These are phyloP conservation scores for Orientallactaga sibirica DNA, from an alignment of 2,797 vertebrate genomes.

Conservation along the genomic window DNA sequence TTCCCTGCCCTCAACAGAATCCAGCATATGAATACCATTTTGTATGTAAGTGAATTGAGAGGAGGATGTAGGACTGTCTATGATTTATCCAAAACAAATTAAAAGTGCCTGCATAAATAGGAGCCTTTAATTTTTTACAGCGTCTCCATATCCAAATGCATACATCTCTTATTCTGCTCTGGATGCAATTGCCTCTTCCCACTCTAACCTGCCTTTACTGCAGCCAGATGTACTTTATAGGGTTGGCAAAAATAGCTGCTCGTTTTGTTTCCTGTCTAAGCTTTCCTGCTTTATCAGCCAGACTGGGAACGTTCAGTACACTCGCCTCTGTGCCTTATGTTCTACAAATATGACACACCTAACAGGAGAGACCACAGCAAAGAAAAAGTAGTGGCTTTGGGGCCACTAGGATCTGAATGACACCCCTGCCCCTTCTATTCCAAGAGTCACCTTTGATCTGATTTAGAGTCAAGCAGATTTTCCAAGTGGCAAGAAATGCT, in stretches of 20 bases:
- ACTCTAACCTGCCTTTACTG: neutral
- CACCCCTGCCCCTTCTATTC: neutral
- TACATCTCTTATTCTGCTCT: neutral
- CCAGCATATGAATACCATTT: neutral
- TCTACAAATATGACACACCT: neutral
- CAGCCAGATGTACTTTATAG: neutral
- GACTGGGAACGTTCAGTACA: neutral
- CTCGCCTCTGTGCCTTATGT: neutral
- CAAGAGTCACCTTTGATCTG: constrained; percentile 60
- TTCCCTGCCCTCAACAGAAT: neutral
- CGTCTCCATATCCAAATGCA: neutral
- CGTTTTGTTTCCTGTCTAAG: neutral
- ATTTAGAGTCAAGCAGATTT: constrained; percentile 69
- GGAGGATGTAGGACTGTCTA: neutral
- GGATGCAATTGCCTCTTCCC: neutral
- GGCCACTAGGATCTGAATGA: neutral
- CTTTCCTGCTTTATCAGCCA: constrained; percentile 29
- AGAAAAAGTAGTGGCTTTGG: neutral
- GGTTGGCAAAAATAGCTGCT: constrained; percentile 20
- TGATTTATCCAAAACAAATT: neutral
- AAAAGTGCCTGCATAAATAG: neutral
- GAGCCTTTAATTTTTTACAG: neutral
- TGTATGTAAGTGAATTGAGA: neutral
- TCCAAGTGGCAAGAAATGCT: constrained; percentile 66
- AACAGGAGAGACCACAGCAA: neutral